A percentile compares a stretch with the other conserved stretches of the same genome.
Evolutionary conservation across 2,797 vertebrate species (phyloP).

Genomic region (Tangara arthus): DNA sequence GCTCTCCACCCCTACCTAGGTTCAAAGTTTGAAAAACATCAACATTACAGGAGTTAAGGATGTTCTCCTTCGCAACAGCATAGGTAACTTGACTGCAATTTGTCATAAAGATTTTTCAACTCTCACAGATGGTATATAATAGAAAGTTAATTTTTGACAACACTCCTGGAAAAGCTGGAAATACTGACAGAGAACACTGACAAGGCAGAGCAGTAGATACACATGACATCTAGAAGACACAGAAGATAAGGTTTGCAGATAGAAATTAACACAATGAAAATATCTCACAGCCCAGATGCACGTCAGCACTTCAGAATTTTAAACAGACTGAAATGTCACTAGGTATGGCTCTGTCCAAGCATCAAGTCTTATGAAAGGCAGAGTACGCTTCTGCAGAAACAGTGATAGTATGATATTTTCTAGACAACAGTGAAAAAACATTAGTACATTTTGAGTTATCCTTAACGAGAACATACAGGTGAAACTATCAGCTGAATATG

Average conservation of each 20-base stretch:
- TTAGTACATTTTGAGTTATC: neutral
- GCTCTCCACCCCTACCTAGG: neutral
- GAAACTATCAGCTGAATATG: slow-evolving; percentile 34
- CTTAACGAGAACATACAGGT: slow-evolving; percentile 4
- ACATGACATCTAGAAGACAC: neutral
- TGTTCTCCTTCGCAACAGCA: neutral
- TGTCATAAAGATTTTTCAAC: neutral
- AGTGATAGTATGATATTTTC: neutral
- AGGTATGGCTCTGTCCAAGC: neutral
- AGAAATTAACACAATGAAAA: neutral
- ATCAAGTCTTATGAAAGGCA: neutral
- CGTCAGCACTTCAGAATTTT: neutral
- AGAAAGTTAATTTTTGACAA: neutral
- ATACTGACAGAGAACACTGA: neutral
- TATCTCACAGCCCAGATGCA: neutral
- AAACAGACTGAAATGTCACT: neutral
- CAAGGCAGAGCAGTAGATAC: neutral
- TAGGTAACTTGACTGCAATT: neutral
- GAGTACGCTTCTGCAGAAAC: neutral
- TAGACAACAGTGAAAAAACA: neutral
- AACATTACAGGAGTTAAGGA: neutral
- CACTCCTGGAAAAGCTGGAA: neutral
- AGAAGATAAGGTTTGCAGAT: neutral
- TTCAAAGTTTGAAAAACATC: neutral
- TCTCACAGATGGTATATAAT: neutral